Evolutionary conservation across 2,888 invertebrate species (phyloP), one percentile per base, ranked within the genome.

Genomic region (Coenonympha glycerion): DNA sequence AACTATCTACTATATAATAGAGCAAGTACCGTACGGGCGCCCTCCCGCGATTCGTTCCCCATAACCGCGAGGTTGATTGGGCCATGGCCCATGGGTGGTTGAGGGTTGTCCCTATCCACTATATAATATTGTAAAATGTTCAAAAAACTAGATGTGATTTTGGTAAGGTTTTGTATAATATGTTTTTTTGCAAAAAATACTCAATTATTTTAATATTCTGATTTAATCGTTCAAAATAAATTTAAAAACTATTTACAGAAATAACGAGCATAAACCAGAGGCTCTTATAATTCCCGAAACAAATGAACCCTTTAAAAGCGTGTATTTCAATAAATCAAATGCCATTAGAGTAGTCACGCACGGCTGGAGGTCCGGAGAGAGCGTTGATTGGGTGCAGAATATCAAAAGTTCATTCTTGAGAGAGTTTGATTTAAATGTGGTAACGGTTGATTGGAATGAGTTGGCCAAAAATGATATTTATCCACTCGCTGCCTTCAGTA

Each of bases 271-370:
- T 4, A 42, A 63, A 18, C 69, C 76, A 3, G 86, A 86, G 65
- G 50, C 59, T 15, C 55, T 87, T 15, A 48, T 41, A 11, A 61
- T 78, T 37, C 70, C 77, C 1, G 60, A 62, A 39, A 58, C 64
- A n/a, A 55, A 65, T 5, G 31, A 57, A 19, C 26, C 47, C 5
- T 60, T 80, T 18, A 58, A 61, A 18, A 87, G 82, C 54, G 50
- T 57, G 37, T 71, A 72, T 58, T 87, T 88, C 51, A 77, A 89
- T 59, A 58, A 63, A 1, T 72, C 74, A 1, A 87, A 87, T 55
- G 65, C 74, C 2, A 71, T 88, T 1, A 88, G 84, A 68, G 76
- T 88, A 9, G 51, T 90, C 9, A 88, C 89, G 2, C 90, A 90
- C 58, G 88, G 88, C 0, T 90, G 89, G 89, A 65, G 83, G 44